Percentiles rank a stretch among this genome's conserved stretches.
Conservation (phyloP, 2,888 invertebrate genomes). For the Druceiella hillmani region DNA sequence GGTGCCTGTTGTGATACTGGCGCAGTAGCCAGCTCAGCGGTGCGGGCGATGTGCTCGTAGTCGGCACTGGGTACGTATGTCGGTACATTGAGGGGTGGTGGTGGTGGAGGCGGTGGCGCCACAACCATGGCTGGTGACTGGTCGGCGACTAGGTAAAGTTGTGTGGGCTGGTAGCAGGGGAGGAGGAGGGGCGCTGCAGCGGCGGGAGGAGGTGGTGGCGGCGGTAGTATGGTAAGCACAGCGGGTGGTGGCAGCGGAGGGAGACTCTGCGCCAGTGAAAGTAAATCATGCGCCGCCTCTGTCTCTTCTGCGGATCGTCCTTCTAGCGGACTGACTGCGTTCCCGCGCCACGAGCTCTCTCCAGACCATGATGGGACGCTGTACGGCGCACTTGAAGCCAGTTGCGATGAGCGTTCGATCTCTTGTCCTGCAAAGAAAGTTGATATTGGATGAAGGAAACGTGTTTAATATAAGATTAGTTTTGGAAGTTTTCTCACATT, state of each 20-base stretch:
- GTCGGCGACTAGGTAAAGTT: slow-evolving; percentile 36
- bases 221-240: slow-evolving; percentile 58
- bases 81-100: slow-evolving; percentile 12
- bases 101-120: slow-evolving; percentile 34
- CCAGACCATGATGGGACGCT: too few relatives aligned
- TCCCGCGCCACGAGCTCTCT: too few relatives aligned
- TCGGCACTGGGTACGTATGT: background rate
- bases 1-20: too few relatives aligned
- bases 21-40: too few relatives aligned
- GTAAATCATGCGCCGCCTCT: slow-evolving; percentile 79
- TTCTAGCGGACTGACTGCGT: too few relatives aligned
- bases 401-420: too few relatives aligned
- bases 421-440: too few relatives aligned
- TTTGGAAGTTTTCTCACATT: too few relatives aligned
- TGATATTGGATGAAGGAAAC: too few relatives aligned
- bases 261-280: slow-evolving; percentile 70
- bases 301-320: slow-evolving; percentile 75
- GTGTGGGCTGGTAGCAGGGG: slow-evolving; percentile 59
- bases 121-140: slow-evolving; percentile 34
- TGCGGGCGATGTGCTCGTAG: background rate
- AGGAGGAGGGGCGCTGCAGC: slow-evolving; percentile 46
- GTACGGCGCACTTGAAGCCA: too few relatives aligned
- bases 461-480: too few relatives aligned
- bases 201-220: slow-evolving; percentile 38
- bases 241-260: slow-evolving; percentile 70